A percentile compares a stretch with the other conserved stretches of the same genome.
Evolutionary conservation across 2,888 invertebrate species (phyloP).

Genomic region (Xestobium rufovillosum): DNA sequence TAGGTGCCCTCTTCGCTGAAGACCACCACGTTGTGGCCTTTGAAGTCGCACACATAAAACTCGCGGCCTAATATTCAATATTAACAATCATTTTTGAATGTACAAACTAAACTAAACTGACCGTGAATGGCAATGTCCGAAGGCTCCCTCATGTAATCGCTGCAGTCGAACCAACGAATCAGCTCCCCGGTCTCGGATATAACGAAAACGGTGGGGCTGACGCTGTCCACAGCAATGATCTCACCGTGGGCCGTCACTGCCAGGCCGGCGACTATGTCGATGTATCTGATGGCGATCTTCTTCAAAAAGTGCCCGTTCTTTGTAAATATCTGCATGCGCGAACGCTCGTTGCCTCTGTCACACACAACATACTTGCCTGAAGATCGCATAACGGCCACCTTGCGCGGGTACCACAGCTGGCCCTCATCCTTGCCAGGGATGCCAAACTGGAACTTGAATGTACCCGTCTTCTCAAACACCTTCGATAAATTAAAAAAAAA

Average conservation of each 20-base stretch:
- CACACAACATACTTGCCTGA: slow-evolving; percentile 93
- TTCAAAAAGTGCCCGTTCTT: slow-evolving; percentile 92
- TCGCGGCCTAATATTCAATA: slow-evolving; percentile 60
- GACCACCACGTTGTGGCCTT: slow-evolving; percentile 95
- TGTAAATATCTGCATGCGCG: slow-evolving; percentile 95
- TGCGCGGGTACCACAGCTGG: slow-evolving; percentile 94
- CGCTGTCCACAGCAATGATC: slow-evolving; percentile 95
- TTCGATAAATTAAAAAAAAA: slow-evolving; percentile 36
- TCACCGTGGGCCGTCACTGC: slow-evolving; percentile 88
- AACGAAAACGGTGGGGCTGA: slow-evolving; percentile 93
- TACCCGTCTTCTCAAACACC: slow-evolving; percentile 91
- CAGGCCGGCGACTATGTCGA: slow-evolving; percentile 88
- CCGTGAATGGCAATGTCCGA: slow-evolving; percentile 95
- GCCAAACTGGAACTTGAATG: slow-evolving; percentile 90
- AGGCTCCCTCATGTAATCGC: slow-evolving; percentile 95
- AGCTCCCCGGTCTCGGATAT: slow-evolving; percentile 88
- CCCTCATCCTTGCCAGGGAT: slow-evolving; percentile 93
- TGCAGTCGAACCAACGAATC: slow-evolving; percentile 95
- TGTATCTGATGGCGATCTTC: slow-evolving; percentile 86
- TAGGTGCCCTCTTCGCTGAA: slow-evolving; percentile 90
- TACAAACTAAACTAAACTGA: slow-evolving; percentile 37
- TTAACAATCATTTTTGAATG: slow-evolving; percentile 12
- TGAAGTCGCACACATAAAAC: slow-evolving; percentile 96
- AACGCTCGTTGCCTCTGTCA: slow-evolving; percentile 93
- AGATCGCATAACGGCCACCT: slow-evolving; percentile 84